Evolutionary conservation across 2,797 vertebrate genomes (phyloP).

Genomic region (Podargus strigoides): DNA sequence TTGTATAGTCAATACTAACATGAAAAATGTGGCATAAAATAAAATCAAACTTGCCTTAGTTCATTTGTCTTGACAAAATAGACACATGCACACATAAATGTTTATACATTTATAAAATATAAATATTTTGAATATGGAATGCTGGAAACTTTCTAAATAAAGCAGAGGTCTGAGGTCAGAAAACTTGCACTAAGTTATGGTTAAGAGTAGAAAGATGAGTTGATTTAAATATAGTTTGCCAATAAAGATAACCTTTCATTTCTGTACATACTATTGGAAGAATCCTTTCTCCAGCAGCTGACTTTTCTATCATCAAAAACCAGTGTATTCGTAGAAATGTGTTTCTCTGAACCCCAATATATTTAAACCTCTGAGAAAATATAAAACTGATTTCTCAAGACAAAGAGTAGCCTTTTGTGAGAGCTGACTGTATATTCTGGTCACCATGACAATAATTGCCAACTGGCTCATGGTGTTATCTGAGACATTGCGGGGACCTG

Average conservation of each 20-base stretch:
- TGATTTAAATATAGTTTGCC: not conserved
- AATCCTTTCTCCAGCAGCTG: not conserved
- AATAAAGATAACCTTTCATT: not conserved
- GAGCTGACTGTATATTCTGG: not conserved
- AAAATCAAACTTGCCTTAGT: not conserved
- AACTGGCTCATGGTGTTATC: accelerated
- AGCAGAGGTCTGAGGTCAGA: not conserved
- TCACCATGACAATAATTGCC: not conserved
- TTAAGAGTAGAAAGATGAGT: not conserved
- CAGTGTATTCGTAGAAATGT: not conserved
- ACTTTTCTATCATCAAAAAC: not conserved
- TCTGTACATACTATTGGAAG: not conserved
- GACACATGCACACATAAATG: not conserved
- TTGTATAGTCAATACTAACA: not conserved
- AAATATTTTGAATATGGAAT: not conserved
- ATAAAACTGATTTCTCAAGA: not conserved
- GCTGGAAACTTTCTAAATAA: not conserved
- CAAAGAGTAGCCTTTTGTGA: not conserved
- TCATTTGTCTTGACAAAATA: not conserved
- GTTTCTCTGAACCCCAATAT: not conserved
- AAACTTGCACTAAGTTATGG: not conserved
- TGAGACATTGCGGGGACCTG: not conserved
- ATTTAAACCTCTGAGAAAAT: not conserved
- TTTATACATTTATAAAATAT: not conserved
- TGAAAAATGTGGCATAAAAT: not conserved